Percentiles rank a stretch among this genome's conserved stretches.
phyloP scores from a whole-genome alignment of 2,888 invertebrate genomes.

The Lagria hirta region DNA sequence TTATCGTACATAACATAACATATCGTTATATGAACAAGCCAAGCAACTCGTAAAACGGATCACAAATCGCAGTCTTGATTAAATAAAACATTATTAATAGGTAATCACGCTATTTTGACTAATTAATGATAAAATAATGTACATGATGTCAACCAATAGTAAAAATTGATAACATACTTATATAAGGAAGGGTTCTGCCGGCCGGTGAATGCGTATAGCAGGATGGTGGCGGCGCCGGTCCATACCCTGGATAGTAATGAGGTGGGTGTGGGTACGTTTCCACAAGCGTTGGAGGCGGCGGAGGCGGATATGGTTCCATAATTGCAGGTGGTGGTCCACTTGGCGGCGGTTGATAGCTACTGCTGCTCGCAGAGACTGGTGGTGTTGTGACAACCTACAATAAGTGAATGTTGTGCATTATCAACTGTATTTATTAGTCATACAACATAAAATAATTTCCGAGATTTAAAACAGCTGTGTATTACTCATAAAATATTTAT shows the following conservation, averaged over 20 bases:
- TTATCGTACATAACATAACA: too few species aligned
- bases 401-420: too few species aligned
- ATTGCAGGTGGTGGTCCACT: conserved; percentile 46
- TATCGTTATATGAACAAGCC: too few species aligned
- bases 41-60: too few species aligned
- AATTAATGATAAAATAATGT: background rate
- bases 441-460: too few species aligned
- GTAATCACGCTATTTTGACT: too few species aligned
- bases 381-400: conserved; percentile 50
- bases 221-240: conserved; percentile 55
- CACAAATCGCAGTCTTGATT: too few species aligned
- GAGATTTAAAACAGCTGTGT: too few species aligned
- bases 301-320: conserved; percentile 47
- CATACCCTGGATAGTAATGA: conserved; percentile 60
- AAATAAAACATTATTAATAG: too few species aligned
- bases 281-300: conserved; percentile 52
- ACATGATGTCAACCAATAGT: background rate
- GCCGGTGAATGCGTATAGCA: conserved; percentile 64
- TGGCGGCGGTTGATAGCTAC: conserved; percentile 52
- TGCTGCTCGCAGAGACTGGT: conserved; percentile 43
- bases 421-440: too few species aligned
- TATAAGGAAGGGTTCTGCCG: conserved; percentile 63
- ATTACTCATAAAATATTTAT: too few species aligned
- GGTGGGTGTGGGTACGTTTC: conserved; percentile 51
- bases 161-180: too few species aligned